Conservation (phyloP, 2,888 invertebrate species). For the Bimastos eiseni region DNA sequence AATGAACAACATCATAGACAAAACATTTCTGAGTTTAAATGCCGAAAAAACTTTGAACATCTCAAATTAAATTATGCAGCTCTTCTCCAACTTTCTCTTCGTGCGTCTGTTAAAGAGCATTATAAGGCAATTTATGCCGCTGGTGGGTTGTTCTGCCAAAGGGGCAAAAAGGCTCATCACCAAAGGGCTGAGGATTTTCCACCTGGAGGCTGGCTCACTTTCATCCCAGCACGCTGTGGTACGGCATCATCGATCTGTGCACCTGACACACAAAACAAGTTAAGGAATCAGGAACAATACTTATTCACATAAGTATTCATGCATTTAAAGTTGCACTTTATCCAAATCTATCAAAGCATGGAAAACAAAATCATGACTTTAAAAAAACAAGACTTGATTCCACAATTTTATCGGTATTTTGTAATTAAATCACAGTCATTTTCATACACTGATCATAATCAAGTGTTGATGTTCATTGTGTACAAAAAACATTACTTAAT, state of each 20-base stretch:
- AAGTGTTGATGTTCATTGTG: too few species aligned
- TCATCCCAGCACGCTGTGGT: constrained; percentile 43
- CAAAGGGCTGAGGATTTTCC: constrained; percentile 46
- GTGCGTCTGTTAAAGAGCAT: background rate
- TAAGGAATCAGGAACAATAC: background rate
- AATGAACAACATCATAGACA: background rate
- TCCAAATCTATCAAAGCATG: background rate
- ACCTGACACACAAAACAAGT: constrained; percentile 48
- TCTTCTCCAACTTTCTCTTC: background rate
- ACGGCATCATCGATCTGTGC: constrained; percentile 41
- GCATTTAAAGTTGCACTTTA: background rate
- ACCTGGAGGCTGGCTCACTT: constrained; percentile 58
- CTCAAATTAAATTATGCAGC: background rate
- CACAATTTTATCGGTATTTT: background rate
- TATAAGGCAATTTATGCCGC: background rate
- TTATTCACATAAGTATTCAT: background rate
- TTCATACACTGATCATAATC: too few species aligned
- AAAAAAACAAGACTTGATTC: background rate
- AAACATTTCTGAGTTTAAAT: background rate
- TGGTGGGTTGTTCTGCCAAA: background rate
- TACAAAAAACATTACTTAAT: too few species aligned
- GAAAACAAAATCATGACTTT: background rate
- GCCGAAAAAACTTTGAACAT: constrained; percentile 9
- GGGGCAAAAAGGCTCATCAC: constrained; percentile 26
- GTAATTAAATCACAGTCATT: too few species aligned